These are phyloP conservation scores for Centrocercus urophasianus DNA, from an alignment of 2,113 vertebrate species.

Conservation along the genomic window DNA sequence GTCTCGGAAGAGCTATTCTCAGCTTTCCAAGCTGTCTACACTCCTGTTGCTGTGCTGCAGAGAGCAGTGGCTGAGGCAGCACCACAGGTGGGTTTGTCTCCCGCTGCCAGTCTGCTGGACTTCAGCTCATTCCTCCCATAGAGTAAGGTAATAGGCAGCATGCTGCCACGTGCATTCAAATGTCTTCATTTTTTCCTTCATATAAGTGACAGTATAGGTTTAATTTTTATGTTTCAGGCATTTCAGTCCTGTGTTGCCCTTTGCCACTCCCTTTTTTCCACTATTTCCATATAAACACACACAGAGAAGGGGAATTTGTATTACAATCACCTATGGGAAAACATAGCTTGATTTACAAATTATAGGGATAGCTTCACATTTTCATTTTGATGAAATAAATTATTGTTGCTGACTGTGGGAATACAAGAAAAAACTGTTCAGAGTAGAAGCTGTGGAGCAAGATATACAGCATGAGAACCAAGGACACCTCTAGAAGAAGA, in stretches of 20 bases:
- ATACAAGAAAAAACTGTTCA: too few relatives aligned
- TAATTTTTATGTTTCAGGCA: background rate
- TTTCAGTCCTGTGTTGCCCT: background rate
- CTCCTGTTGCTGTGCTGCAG: background rate
- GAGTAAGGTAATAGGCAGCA: background rate
- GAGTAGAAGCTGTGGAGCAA: too few relatives aligned
- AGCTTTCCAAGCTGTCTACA: background rate
- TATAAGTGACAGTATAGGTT: background rate
- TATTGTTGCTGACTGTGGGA: background rate
- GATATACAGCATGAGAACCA: too few relatives aligned
- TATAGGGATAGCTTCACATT: fast-evolving
- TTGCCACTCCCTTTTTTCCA: background rate
- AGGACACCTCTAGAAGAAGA: too few relatives aligned
- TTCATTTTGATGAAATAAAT: background rate
- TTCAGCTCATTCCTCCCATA: fast-evolving
- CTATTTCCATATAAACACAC: fast-evolving
- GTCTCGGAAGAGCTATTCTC: background rate
- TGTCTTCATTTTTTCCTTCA: background rate
- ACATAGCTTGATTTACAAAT: background rate
- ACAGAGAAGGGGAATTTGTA: too few relatives aligned
- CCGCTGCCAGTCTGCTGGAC: background rate
- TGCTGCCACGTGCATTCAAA: background rate
- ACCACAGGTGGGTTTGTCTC: background rate
- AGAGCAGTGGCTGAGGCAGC: background rate
- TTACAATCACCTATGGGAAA: background rate